These are phyloP conservation scores for Crotalus helleri DNA, from an alignment of 2,113 vertebrate genomes.

Conservation along the genomic window DNA sequence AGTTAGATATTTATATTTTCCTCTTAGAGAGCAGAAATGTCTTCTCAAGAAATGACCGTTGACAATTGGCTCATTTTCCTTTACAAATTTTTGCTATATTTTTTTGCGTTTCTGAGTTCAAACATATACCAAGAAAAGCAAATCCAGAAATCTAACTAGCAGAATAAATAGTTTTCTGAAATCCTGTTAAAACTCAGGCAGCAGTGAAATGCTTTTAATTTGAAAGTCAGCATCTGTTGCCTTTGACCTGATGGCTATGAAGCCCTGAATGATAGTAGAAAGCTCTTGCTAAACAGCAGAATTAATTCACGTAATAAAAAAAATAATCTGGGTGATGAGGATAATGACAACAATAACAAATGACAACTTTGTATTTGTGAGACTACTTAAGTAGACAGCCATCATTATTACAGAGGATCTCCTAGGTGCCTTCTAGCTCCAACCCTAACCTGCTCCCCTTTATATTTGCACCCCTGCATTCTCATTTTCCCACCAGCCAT, in stretches of 20 bases:
- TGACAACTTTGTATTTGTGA: neutral
- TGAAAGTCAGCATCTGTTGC: neutral
- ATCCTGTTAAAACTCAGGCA: neutral
- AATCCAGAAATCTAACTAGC: conserved; percentile 15
- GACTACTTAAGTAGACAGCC: neutral
- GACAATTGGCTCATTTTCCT: conserved; percentile 43
- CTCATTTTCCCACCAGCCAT: too few relatives aligned
- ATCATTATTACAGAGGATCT: neutral
- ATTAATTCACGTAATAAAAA: neutral
- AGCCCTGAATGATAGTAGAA: neutral
- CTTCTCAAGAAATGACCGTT: conserved; percentile 49
- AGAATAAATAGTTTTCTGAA: neutral
- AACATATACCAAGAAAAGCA: conserved; percentile 47
- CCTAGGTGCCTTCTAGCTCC: neutral
- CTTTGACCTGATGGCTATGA: neutral
- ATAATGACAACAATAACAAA: neutral
- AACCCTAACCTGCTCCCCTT: neutral
- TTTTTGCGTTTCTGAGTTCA: conserved; percentile 15
- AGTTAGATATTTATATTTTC: conserved; percentile 70
- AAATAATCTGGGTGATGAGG: neutral
- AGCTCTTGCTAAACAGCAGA: neutral
- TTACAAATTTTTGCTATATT: conserved; percentile 22
- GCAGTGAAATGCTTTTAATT: neutral
- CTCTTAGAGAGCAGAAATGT: conserved; percentile 37
- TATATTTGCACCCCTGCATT: neutral